These are phyloP conservation scores for Eurois occulta DNA, from an alignment of 2,888 invertebrate species.

Conservation along the genomic window DNA sequence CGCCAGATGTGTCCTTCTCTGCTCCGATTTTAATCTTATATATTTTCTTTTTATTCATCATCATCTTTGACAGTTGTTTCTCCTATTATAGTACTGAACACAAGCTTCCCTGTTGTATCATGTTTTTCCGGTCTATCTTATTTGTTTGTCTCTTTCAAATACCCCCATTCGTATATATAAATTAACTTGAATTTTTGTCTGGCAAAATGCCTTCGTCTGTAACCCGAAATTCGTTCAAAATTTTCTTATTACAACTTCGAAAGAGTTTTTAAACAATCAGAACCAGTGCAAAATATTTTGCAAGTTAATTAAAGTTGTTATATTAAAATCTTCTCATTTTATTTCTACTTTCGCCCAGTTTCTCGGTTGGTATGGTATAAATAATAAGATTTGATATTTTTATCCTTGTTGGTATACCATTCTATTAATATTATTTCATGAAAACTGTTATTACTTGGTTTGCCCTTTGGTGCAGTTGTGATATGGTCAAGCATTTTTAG, in stretches of 20 bases:
- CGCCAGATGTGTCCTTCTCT: neutral
- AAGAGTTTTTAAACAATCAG: conserved; percentile 45
- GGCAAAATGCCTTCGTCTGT: conserved; percentile 2
- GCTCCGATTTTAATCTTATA: neutral
- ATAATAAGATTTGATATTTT: conserved; percentile 33
- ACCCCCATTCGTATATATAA: neutral
- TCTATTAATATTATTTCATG: neutral
- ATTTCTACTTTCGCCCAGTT: conserved; percentile 58
- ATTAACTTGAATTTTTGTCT: conserved; percentile 1
- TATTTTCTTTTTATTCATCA: neutral
- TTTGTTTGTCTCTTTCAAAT: neutral
- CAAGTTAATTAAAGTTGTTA: conserved; percentile 72
- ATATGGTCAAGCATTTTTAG: neutral
- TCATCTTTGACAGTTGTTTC: neutral
- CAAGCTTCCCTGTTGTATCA: neutral
- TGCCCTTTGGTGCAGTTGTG: neutral
- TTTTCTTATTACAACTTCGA: conserved; percentile 16
- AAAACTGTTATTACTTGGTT: neutral
- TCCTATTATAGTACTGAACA: neutral
- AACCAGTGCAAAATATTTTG: conserved; percentile 50
- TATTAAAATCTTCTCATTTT: conserved; percentile 65
- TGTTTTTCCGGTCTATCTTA: neutral
- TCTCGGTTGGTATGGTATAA: conserved; percentile 50
- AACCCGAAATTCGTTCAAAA: conserved; percentile 23
- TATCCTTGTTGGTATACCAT: neutral